Percentiles rank a stretch among this genome's conserved stretches.
These are phyloP conservation scores for Gila robusta DNA, from an alignment of 2,797 vertebrate species.

Conservation along the genomic window DNA sequence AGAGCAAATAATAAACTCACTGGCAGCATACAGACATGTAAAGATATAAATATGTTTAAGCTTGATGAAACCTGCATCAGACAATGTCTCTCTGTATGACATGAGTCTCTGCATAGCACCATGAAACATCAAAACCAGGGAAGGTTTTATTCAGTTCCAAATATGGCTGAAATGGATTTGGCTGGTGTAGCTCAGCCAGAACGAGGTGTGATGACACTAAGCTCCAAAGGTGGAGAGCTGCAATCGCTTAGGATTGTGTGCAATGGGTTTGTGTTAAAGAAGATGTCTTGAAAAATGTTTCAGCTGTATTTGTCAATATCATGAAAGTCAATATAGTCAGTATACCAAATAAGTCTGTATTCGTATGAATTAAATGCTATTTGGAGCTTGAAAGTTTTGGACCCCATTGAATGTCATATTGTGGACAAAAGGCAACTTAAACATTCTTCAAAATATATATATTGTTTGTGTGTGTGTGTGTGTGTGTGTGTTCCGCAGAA, in stretches of 20 bases:
- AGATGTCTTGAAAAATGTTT: not conserved
- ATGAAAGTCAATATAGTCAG: not conserved
- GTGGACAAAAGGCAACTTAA: not conserved
- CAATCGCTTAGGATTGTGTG: not conserved
- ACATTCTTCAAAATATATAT: not conserved
- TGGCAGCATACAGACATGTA: slow-evolving; percentile 47
- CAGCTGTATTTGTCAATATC: not conserved
- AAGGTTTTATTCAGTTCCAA: slow-evolving; percentile 38
- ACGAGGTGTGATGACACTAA: slow-evolving; percentile 34
- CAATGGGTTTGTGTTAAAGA: no score
- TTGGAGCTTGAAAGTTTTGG: not conserved
- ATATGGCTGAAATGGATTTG: slow-evolving; percentile 52
- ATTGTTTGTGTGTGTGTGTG: not conserved
- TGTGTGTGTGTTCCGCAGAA: not conserved
- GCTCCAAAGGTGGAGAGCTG: slow-evolving; percentile 34
- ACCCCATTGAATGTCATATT: not conserved
- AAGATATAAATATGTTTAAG: slow-evolving; percentile 46
- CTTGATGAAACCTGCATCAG: slow-evolving; percentile 1
- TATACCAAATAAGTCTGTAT: not conserved
- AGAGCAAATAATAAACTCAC: slow-evolving; percentile 9
- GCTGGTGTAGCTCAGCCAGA: slow-evolving; percentile 41
- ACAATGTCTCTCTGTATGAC: slow-evolving; percentile 12
- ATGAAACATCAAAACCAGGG: slow-evolving; percentile 23
- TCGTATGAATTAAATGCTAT: not conserved
- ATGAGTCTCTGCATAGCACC: not conserved